phyloP scores from a whole-genome alignment of 1,140 invertebrate species.

The Leptoteleia sp. region DNA sequence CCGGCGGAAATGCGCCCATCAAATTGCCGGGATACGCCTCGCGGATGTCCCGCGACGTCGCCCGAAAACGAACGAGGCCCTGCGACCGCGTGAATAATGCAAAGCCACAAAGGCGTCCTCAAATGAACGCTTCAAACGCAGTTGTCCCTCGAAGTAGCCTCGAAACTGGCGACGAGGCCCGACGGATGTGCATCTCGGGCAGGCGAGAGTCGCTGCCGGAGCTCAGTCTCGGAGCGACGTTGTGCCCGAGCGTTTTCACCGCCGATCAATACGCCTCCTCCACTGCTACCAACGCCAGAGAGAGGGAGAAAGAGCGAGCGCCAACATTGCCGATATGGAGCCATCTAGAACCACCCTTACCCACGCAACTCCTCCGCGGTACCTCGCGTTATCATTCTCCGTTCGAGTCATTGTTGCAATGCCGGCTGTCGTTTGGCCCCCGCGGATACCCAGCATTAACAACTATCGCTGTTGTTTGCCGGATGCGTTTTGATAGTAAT shows the following conservation, averaged over 20 bases:
- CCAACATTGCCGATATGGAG: conserved; percentile 58
- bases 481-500: conserved; percentile 16
- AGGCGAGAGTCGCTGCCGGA: conserved; percentile 26
- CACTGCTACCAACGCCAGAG: conserved; percentile 53
- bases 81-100: conserved; percentile 26
- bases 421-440: neutral
- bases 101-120: conserved; percentile 23
- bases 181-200: conserved; percentile 37
- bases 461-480: conserved; percentile 7
- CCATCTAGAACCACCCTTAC: conserved; percentile 54
- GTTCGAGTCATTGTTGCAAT: conserved; percentile 31
- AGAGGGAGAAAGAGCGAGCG: conserved; percentile 55
- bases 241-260: conserved; percentile 62
- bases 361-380: conserved; percentile 13
- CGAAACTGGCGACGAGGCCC: conserved; percentile 41
- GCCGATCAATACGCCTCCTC: conserved; percentile 65
- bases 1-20: neutral
- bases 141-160: conserved; percentile 28
- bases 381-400: conserved; percentile 26
- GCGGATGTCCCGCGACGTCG: too few species aligned
- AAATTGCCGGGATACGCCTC: conserved; percentile 6
- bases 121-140: too few species aligned
- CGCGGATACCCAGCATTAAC: conserved; percentile 6
- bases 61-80: conserved; percentile 8
- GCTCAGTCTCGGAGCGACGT: conserved; percentile 46